phyloP scores from a whole-genome alignment of 2,113 vertebrate species.

The Podarcis muralis region DNA sequence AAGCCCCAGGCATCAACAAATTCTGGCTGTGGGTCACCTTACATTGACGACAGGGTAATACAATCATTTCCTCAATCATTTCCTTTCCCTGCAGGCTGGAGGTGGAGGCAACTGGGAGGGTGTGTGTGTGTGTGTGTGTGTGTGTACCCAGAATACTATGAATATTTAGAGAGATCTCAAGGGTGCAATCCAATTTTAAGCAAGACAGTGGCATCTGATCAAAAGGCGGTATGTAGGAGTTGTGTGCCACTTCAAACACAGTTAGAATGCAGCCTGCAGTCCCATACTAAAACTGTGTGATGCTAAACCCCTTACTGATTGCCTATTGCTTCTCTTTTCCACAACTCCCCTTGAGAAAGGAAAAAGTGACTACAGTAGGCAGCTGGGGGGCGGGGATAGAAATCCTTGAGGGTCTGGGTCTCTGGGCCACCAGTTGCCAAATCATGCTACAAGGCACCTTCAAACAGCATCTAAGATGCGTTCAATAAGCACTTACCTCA shows the following conservation, averaged over 20 bases:
- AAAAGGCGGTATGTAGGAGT: not conserved
- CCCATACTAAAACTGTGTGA: not conserved
- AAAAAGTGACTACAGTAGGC: not conserved
- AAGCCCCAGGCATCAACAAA: not conserved
- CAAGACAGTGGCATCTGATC: too few relatives aligned
- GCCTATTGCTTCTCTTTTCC: not conserved
- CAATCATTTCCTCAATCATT: not conserved
- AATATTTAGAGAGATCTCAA: not conserved
- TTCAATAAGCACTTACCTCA: constrained; percentile 83
- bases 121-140: too few relatives aligned
- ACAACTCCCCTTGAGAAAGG: not conserved
- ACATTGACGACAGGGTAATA: not conserved
- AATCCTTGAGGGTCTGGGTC: not conserved
- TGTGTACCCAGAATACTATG: too few relatives aligned
- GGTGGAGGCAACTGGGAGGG: not conserved
- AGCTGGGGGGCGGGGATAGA: not conserved
- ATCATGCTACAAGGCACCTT: not conserved
- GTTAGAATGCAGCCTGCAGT: not conserved
- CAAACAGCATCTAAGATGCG: not conserved
- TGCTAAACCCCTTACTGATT: too few relatives aligned
- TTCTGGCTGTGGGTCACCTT: not conserved
- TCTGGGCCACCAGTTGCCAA: not conserved
- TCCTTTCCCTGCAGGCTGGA: not conserved
- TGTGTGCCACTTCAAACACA: not conserved
- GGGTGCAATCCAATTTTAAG: not conserved